phyloP scores from a whole-genome alignment of 2,888 invertebrate species.

The Laspeyria flexula region DNA sequence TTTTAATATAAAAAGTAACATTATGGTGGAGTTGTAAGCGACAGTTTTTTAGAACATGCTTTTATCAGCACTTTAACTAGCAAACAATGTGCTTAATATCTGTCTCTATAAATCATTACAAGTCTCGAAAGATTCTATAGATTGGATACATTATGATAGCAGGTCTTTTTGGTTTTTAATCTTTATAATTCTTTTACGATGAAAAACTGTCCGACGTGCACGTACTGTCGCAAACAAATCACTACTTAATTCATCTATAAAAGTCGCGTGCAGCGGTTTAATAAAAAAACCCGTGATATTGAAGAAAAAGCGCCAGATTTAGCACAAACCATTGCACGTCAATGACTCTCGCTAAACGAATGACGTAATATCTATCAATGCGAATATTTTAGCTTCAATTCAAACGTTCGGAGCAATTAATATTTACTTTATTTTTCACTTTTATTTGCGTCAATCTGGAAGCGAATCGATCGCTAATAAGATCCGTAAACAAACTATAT shows the following conservation, averaged over 20 bases:
- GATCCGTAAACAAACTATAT: background rate
- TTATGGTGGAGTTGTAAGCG: no score
- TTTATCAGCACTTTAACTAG: no score
- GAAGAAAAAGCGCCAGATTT: background rate
- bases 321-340: background rate
- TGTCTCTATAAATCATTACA: no score
- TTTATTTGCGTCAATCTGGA: background rate
- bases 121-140: no score
- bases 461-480: background rate
- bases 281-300: background rate
- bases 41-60: no score
- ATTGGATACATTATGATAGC: no score
- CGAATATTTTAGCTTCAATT: background rate
- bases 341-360: background rate
- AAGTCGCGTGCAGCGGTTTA: background rate
- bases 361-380: slow-evolving; percentile 7
- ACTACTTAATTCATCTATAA: no score
- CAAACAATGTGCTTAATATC: no score
- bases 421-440: background rate
- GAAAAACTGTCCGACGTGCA: no score
- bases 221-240: no score
- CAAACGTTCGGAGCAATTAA: background rate
- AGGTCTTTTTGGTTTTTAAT: no score
- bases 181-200: no score
- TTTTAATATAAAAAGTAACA: background rate